Base-by-base conservation (phyloP, 2,113 vertebrate species). In the Bufo gargarizans region DNA sequence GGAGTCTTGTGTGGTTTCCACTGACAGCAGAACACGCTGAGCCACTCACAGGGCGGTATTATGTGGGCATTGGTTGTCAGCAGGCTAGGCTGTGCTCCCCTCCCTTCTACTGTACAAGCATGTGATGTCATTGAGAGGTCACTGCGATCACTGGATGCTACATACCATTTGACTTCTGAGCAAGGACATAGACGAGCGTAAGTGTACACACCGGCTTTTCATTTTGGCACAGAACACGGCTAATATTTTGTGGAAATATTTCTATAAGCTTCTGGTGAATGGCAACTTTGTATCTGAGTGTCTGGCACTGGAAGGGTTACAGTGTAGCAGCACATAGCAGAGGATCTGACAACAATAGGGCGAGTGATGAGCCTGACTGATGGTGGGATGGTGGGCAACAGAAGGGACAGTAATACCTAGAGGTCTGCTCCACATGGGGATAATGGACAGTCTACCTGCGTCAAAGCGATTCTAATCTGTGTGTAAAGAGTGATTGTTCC, bases 51-150 rank as follows among this genome's bases (percentile, higher is more conserved):
- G 67, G 79, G 69, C 45, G 4, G 19, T 53, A 53, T 4, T 59
- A 53, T 47, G 10, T 11, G 33, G 76, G 17, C n/a, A 88, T 82
- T 82, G 86, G 86, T n/a, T 83, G 56, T 33, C 53, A 49, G 47
- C 20, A 8, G 12, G 4, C 43, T 43, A 49, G 78, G 86, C 67
- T 87, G 90, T 67, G 74, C 78, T 50, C 89, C 85, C n/a, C 67
- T 50, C 56, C 72, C 55, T n/a, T 59, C 3, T 82, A 76, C 78
- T 10, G 58, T 53, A 63, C 71, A 88, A 83, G 72, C 72, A 20
- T 19, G 58, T 88, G 77, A 50, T 89, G 77, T 87, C 59, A 85
- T 72, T 63, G 82, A 86, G 90, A 92, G 90, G 88, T 91, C 91
- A 86, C 45, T 59, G 63, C 49, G 79, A 74, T 63, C 56, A 82